Evolutionary conservation across 2,113 vertebrate genomes (phyloP), one percentile per base, ranked within the genome.

Genomic region (Morone saxatilis): DNA sequence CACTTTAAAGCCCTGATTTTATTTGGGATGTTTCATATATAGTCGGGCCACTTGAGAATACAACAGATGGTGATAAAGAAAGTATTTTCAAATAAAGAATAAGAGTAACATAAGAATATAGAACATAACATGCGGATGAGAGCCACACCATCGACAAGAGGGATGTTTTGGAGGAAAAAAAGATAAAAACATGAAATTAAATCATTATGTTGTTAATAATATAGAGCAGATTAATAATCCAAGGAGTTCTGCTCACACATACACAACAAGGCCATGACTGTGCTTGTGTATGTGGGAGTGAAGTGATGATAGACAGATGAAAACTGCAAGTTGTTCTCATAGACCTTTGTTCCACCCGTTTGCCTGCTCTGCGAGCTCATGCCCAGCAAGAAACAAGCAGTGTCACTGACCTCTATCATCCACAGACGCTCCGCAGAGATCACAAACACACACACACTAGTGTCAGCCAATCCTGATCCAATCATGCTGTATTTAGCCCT

Each of bases 341-440:
- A 73, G 84, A 89, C 88, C 76, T 76, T 72, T 81, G 71, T 84
- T 90, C 69, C 60, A 80, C 38, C 76, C 11, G 54, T 83, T 84
- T 78, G 77, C 85, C 31, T 1, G 40, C 66, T 76, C 75, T 0
- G 71, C 59, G 56, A 87, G 89, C 76, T 78, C 45, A 78, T 36
- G 65, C 81, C 72, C 84, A 76, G 89, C 59, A 47, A 88, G 86
- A 76, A 83, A 92, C 89, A 88, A 86, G 91, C 78, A 22, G 84
- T 88, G 92, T 91, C 88, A 89, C 54, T 89, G 84, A 93, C 91
- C 92, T 76, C 89, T 78, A 91, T 93, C 93, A 94, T 88, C 89
- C 60, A 6, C 78, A 63, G 70, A 86, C 53, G 19, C 86, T 84
- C 78, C 6, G 20, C 83, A 72, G 75, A 84, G 83, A 84, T 87